Conservation (phyloP, 2,797 vertebrate species). For the Pangasius sanitwongsei region DNA sequence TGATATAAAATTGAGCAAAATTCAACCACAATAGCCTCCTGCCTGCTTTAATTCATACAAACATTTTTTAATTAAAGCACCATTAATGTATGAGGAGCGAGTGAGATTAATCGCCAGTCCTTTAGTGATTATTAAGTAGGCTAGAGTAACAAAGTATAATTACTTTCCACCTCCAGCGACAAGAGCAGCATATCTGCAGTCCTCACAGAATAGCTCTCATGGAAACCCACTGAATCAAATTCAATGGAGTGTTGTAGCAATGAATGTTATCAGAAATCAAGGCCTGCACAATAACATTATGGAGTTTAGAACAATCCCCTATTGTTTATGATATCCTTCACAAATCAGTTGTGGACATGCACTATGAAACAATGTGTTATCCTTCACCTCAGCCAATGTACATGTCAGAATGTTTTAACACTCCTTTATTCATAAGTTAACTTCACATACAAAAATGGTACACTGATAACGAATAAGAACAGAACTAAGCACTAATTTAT, state of each 20-base stretch:
- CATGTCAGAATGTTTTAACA: neutral
- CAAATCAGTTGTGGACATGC: constrained; percentile 45
- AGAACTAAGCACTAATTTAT: neutral
- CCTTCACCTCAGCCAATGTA: constrained; percentile 21
- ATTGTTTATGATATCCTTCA: constrained; percentile 53
- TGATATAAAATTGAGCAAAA: neutral
- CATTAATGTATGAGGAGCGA: neutral
- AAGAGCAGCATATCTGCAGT: neutral
- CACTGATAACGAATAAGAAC: neutral
- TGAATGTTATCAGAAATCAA: constrained; percentile 56
- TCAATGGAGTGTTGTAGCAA: constrained; percentile 25
- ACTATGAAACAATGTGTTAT: constrained; percentile 36
- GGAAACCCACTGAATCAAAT: constrained; percentile 44
- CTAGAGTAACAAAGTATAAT: constrained; percentile 16
- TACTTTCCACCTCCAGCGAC: neutral
- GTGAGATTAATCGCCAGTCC: neutral
- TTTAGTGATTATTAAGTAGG: constrained; percentile 20
- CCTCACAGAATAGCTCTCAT: constrained; percentile 32
- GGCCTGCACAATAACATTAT: constrained; percentile 25
- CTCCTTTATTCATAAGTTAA: neutral
- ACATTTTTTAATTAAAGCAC: constrained; percentile 1
- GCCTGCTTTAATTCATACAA: neutral
- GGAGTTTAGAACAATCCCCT: constrained; percentile 40
- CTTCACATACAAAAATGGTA: neutral
- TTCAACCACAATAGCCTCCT: neutral